Conservation (phyloP, 2,113 vertebrate species). For the Chaetops frenatus region DNA sequence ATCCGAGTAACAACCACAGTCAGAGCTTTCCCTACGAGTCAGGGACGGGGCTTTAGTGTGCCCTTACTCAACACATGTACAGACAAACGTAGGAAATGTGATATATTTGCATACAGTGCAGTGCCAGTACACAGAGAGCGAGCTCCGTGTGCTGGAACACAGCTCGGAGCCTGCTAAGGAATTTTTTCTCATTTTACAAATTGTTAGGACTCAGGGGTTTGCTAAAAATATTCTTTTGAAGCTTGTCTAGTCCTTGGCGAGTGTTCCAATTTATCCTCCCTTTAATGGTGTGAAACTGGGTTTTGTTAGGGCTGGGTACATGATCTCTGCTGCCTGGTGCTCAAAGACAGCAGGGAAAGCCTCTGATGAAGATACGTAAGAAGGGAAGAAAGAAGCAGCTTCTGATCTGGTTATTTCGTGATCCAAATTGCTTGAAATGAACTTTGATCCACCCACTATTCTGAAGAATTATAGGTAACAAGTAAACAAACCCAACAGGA, state of each 20-base stretch:
- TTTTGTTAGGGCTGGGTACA: neutral
- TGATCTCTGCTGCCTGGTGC: neutral
- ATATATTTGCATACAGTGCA: neutral
- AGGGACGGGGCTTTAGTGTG: neutral
- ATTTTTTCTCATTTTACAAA: constrained; percentile 16
- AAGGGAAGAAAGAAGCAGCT: neutral
- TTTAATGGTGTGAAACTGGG: neutral
- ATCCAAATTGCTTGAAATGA: neutral
- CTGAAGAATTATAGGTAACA: neutral
- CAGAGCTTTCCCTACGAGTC: neutral
- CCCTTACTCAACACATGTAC: neutral
- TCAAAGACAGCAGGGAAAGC: neutral
- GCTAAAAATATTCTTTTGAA: constrained; percentile 27
- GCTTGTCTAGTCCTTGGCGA: neutral
- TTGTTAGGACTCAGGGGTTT: neutral
- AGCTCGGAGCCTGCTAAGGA: neutral
- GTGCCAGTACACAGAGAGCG: neutral
- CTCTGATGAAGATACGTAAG: neutral
- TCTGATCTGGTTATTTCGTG: neutral
- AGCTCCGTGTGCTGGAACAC: neutral
- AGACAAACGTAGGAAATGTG: neutral
- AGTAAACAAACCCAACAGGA: neutral
- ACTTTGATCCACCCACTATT: neutral
- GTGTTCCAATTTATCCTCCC: neutral
- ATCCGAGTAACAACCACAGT: neutral